A percentile compares a stretch with the other conserved stretches of the same genome.
Evolutionary conservation across 2,113 vertebrate species (phyloP).

Genomic region (Synchiropus splendidus): DNA sequence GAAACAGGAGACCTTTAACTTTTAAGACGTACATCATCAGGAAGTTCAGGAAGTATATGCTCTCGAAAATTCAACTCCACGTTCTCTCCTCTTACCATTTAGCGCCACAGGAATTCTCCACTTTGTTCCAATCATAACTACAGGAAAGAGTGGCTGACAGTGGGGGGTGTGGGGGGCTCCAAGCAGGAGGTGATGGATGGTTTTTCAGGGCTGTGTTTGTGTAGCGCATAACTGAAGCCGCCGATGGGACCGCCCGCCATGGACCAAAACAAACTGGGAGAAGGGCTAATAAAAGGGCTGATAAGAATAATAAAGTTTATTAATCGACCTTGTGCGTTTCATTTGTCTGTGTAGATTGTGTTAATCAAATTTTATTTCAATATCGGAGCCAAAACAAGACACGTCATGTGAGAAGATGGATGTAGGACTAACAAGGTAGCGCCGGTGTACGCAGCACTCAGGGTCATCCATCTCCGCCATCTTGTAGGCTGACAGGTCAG

Average conservation of each 20-base stretch:
- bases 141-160: conserved; percentile 18
- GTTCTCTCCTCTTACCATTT: conserved; percentile 14
- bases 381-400: too few relatives aligned
- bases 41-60: conserved; percentile 11
- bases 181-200: conserved; percentile 48
- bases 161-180: neutral
- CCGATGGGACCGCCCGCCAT: conserved; percentile 12
- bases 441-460: neutral
- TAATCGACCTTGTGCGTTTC: conserved; percentile 3
- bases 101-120: conserved; percentile 25
- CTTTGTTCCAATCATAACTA: conserved; percentile 48
- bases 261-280: conserved; percentile 25
- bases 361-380: neutral
- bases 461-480: conserved; percentile 31
- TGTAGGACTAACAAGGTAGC: neutral
- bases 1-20: neutral
- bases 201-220: conserved; percentile 44
- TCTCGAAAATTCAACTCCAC: conserved; percentile 21
- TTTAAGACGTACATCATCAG: neutral
- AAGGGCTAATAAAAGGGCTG: neutral
- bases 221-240: conserved; percentile 43
- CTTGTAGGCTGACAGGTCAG: conserved; percentile 19
- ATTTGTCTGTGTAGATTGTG: neutral
- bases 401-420: too few relatives aligned
- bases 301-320: conserved; percentile 8